Percentiles rank a stretch among this genome's conserved stretches.
Evolutionary conservation across 2,888 invertebrate species (phyloP).

Genomic region (Nephrotoma flavescens): DNA sequence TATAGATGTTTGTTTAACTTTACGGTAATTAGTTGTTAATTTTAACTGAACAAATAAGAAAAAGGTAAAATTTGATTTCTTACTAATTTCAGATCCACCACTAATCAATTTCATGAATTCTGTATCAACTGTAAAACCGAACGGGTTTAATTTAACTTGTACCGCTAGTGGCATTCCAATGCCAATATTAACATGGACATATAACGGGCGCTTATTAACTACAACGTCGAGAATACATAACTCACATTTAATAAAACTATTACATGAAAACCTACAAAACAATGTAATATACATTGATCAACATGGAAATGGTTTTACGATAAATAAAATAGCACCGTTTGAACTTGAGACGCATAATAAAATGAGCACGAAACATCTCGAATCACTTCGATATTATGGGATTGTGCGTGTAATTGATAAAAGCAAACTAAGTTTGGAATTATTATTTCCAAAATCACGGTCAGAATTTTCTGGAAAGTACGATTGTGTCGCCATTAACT

Average conservation of each 20-base stretch:
- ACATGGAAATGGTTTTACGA: conserved; percentile 10
- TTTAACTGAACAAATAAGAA: not conserved
- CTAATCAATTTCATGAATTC: conserved; percentile 11
- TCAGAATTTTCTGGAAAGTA: conserved; percentile 32
- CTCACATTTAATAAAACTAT: not conserved
- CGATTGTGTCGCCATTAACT: conserved; percentile 39
- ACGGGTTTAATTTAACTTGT: conserved; percentile 26
- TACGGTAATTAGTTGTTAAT: not conserved
- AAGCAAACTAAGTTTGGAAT: conserved; percentile 8
- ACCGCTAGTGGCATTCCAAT: conserved; percentile 40
- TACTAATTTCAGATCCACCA: conserved; percentile 16
- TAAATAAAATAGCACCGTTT: conserved; percentile 2
- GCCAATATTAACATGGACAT: conserved; percentile 43
- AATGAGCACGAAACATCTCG: conserved; percentile 9
- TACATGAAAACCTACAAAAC: not conserved
- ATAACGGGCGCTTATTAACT: conserved; percentile 28
- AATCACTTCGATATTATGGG: conserved; percentile 17
- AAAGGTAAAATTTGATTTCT: not conserved
- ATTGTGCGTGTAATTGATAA: conserved; percentile 22
- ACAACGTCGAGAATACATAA: conserved; percentile 10
- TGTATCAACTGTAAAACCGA: conserved; percentile 6
- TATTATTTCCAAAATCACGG: conserved; percentile 3
- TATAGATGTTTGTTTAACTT: not conserved
- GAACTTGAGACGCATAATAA: not conserved
- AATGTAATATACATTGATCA: conserved; percentile 13